These are phyloP conservation scores for Theristicus caerulescens DNA, from an alignment of 2,113 vertebrate species.

Conservation along the genomic window DNA sequence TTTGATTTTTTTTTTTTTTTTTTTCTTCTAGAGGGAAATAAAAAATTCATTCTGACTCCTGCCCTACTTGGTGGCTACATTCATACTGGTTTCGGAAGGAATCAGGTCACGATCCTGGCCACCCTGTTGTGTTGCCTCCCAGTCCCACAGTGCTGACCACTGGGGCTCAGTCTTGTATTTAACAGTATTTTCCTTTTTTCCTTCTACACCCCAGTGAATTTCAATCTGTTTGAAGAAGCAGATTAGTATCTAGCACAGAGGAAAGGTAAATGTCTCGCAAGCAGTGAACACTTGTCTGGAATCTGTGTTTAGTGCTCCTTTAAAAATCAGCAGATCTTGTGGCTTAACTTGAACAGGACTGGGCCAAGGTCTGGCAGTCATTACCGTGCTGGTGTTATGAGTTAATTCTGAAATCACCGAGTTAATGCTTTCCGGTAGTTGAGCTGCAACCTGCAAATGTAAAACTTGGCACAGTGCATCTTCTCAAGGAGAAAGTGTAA, in stretches of 20 bases:
- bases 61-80: neutral
- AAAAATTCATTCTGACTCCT: neutral
- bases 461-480: neutral
- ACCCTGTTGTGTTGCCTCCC: neutral
- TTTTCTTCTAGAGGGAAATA: neutral
- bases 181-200: neutral
- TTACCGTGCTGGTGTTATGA: neutral
- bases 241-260: neutral
- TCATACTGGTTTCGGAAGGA: neutral
- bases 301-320: neutral
- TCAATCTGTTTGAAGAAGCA: neutral
- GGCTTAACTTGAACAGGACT: neutral
- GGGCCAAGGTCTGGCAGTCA: accelerated
- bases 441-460: slow-evolving; percentile 5
- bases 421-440: neutral
- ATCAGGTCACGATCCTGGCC: neutral
- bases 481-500: neutral
- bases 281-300: neutral
- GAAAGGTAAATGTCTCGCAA: neutral
- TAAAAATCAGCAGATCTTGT: neutral
- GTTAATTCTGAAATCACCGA: slow-evolving; percentile 5
- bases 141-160: neutral
- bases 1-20: neutral
- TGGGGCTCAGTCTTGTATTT: neutral
- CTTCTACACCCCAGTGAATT: neutral